phyloP scores from a whole-genome alignment of 1,140 invertebrate species.

The Marisa cornuarietis region DNA sequence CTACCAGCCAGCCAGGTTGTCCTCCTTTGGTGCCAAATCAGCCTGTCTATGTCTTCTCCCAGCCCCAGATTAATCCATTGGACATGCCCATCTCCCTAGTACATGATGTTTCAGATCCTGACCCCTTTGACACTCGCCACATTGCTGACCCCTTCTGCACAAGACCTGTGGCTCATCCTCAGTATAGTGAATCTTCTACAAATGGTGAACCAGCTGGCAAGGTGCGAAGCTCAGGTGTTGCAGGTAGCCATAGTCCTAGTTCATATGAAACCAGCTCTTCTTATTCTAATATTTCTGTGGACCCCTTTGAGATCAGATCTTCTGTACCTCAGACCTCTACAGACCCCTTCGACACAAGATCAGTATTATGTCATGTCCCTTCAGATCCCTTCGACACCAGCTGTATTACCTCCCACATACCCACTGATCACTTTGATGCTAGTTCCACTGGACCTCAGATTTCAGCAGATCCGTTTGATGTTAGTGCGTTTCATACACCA shows the following conservation, averaged over 20 bases:
- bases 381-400: constrained; percentile 24
- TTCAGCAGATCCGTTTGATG: constrained; percentile 24
- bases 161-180: neutral
- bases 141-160: neutral
- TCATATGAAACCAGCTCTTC: no score
- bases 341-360: constrained; percentile 30
- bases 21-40: constrained; percentile 1
- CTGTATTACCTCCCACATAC: neutral
- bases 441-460: constrained; percentile 11
- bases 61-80: neutral
- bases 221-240: neutral
- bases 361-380: neutral
- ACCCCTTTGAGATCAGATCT: constrained; percentile 20
- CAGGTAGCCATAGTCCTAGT: no score
- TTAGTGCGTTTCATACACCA: neutral
- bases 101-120: neutral
- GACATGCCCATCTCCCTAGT: constrained; percentile 6
- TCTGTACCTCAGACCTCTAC: neutral
- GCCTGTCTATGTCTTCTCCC: neutral
- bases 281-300: neutral
- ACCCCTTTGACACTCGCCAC: constrained; percentile 13
- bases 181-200: neutral
- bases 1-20: neutral
- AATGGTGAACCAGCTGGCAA: neutral
- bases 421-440: constrained; percentile 43